Evolutionary conservation across 2,888 invertebrate genomes (phyloP).

Genomic region (Pterostichus niger): DNA sequence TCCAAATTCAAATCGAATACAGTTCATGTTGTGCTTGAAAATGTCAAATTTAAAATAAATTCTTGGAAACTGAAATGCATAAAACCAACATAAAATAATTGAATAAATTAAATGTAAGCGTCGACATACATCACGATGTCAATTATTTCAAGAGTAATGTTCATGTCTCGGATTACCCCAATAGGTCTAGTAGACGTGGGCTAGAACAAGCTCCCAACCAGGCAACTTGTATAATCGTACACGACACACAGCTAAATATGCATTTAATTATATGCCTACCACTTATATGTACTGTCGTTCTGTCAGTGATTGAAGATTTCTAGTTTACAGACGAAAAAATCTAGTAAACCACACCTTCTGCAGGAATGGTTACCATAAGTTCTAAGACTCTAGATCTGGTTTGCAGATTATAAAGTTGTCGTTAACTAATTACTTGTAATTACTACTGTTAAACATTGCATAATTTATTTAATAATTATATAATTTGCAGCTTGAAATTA

Average conservation of each 20-base stretch:
- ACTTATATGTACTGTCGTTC: background rate
- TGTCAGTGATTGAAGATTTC: slow-evolving; percentile 12
- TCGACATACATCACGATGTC: slow-evolving; percentile 1
- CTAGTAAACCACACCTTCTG: slow-evolving; percentile 20
- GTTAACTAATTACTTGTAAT: background rate
- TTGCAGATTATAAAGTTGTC: background rate
- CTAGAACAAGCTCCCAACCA: background rate
- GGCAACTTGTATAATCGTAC: background rate
- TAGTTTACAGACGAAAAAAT: slow-evolving; percentile 38
- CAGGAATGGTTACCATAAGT: background rate
- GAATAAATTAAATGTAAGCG: background rate
- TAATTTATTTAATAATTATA: background rate
- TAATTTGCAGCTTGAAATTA: background rate
- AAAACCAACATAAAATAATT: slow-evolving; percentile 6
- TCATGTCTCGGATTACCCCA: slow-evolving; percentile 10
- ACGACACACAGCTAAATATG: background rate
- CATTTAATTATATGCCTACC: background rate
- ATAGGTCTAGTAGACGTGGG: slow-evolving; percentile 3
- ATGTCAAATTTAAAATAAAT: no score
- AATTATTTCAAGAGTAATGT: slow-evolving; percentile 3
- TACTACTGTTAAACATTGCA: background rate
- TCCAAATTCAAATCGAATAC: no score
- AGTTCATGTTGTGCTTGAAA: no score
- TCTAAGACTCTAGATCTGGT: no score
- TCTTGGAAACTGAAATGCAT: no score